Base-by-base conservation (phyloP, 2,113 vertebrate genomes). In the Etheostoma spectabile region DNA sequence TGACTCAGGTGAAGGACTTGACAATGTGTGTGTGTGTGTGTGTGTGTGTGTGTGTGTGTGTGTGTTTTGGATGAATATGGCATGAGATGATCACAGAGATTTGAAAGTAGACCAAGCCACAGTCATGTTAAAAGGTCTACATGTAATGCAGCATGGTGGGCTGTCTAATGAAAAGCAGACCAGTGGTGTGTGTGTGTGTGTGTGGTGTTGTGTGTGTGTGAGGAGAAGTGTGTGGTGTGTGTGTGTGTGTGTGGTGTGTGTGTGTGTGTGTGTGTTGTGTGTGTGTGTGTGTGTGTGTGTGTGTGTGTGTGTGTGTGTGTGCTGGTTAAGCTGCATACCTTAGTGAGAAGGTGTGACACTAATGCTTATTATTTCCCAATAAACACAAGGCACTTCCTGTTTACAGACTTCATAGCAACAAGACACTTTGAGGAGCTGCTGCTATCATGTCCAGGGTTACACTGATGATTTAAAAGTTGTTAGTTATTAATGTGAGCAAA, bases 121-220 rank as follows among this genome's bases (percentile, higher is more conserved):
- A 84, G 67, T 81, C 65, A 55, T 71, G 64, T 71, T 79, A 85
- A 81, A 64, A 83, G 79, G 83, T 83, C 80, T 89, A 79, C 68
- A 84, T 85, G 79, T 86, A 87, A 33, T 60, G 81, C 83, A 86
- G 86, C 89, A 85, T 84, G 89, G 90, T 93, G 89, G 88, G 89
- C 83, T 76, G 75, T 62, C 65, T 93, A 94, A 94, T 95, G 72
- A 89, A 90, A 90, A 94, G 79, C 93, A 95, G 93, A 93, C 77
- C 51, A 5, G 24, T 60, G 22, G 79, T 72, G 77, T 79, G 57
- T 83, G 75, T 71, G 35, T 69, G 76, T 61, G 69, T 53, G 55
- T 64, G 73, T 42, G 77, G n/a, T n/a, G n/a, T n/a, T 79, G 69
- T 73, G 55, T 11, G 8, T n/a, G 8, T 53, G 18, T 35, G 24